Percentiles rank a stretch among this genome's conserved stretches.
Conservation (phyloP, 2,113 vertebrate genomes). For the Cyphomyrus plagiostoma region DNA sequence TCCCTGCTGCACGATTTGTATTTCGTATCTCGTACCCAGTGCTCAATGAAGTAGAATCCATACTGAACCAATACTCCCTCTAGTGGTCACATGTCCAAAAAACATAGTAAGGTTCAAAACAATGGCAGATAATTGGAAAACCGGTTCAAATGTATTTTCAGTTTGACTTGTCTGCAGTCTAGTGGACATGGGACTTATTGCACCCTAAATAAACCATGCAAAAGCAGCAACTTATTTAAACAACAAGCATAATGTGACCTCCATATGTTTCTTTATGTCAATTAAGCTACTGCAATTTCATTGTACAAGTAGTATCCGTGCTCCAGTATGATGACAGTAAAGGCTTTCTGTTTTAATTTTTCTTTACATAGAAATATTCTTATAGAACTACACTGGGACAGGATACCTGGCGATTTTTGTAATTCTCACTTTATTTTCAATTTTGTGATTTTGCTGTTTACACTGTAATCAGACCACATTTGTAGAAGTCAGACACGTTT, state of each 20-base stretch:
- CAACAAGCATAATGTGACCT: background rate
- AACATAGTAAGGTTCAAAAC: background rate
- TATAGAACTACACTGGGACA: background rate
- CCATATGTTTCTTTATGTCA: background rate
- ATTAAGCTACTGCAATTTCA: background rate
- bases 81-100: background rate
- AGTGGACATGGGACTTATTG: background rate
- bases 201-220: background rate
- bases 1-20: background rate
- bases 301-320: too few relatives aligned
- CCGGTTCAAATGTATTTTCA: background rate
- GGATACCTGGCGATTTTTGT: background rate
- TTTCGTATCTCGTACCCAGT: background rate
- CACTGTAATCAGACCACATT: background rate
- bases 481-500: background rate
- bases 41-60: background rate
- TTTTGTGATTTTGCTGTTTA: background rate
- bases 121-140: background rate
- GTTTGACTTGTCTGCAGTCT: constrained; percentile 16
- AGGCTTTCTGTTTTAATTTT: too few relatives aligned
- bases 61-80: background rate
- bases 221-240: background rate
- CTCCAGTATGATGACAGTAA: too few relatives aligned
- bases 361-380: background rate
- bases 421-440: background rate